Base-by-base conservation (phyloP, 2,797 vertebrate genomes). In the Nyctibius grandis region DNA sequence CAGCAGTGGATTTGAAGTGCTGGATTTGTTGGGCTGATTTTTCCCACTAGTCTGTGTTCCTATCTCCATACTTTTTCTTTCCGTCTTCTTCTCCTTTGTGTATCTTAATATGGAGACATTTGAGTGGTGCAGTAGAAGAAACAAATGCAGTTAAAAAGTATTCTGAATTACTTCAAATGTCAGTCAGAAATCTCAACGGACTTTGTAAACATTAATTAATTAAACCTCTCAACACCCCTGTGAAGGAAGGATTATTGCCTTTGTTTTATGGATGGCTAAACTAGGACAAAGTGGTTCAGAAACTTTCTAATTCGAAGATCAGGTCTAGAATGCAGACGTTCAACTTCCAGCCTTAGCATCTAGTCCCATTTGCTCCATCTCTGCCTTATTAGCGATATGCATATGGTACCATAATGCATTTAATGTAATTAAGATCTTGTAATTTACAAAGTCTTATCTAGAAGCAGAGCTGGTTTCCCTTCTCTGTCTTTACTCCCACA, bases 141-240 rank as follows among this genome's bases (percentile, higher is more conserved):
- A 94, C 47, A 94, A 95, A 65, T 36, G 56, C 81, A 38, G 75
- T 92, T 87, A 9, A 80, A 82, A 93, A 93, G 72, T 92, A 45
- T 76, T 89, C 67, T 85, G 93, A 95, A 85, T 93, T 73, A 80
- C 57, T 92, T 92, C 63, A 80, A 83, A 93, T 95, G 88, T 88
- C 95, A 95, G 77, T 92, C 90, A 95, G 90, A 94, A 94, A 77
- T 92, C 93, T 94, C 93, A 93, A 6, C 6, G 60, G 86, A 68
- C 78, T 95, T 94, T 69, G 91, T 91, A 95, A 95, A 95, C 84
- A 85, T 93, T 93, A 95, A 95, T 96, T 95, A 97, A 96, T 95
- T 92, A 96, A 96, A 89, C 72, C 81, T 95, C 81, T 95, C 90
- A 95, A 92, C 44, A 33, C 78, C 84, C 61, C 45, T 68, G 67